Base-by-base conservation (phyloP, 2,888 invertebrate genomes). In the Agrotis puta region DNA sequence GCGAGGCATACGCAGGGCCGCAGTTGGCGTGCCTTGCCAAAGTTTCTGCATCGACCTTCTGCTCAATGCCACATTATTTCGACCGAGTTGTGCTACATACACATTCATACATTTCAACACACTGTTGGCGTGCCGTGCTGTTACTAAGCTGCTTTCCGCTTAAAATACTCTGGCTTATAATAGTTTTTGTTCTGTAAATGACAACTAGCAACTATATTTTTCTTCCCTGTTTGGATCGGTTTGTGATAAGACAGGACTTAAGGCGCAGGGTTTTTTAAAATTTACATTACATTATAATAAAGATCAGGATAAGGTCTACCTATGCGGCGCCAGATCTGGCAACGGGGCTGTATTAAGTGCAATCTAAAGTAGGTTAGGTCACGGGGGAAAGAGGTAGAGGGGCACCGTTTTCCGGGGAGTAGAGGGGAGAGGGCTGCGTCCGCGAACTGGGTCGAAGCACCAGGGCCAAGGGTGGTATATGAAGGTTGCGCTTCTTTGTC, bases 21-120 rank as follows among this genome's bases (percentile, higher is more conserved):
- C 93, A 91, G 93, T 88, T 92, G 93, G 94, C 92, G 93, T 91
- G 92, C 94, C 95, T 96, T 97, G 97, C 96, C 97, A 96, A 96
- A 94, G 94, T 96, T 96, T 96, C 96, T 96, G 96, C 96, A 96
- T 90, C 93, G 94, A 93, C 94, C 94, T 94, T 94, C 95, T 89
- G 84, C 82, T 89, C 95, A 94, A 94, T 94, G 94, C 92, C 94
- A 93, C 88, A 91, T 93, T 90, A 93, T 93, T 92, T 92, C 91
- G 89, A 90, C 90, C 88, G 88, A 85, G 88, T 88, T 81, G 82
- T 82, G 88, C 85, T 88, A 86, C 84, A 83, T 74, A 74, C 33
- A 73, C 63, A 57, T 85, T 84, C 66, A 76, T 73, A 78, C 56
- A 68, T 79, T 75, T 69, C 54, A 67, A 80, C 66, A 77, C 57